Evolutionary conservation across 2,888 invertebrate species (phyloP), one percentile per base, ranked within the genome.

Genomic region (Polydrusus tereticollis): DNA sequence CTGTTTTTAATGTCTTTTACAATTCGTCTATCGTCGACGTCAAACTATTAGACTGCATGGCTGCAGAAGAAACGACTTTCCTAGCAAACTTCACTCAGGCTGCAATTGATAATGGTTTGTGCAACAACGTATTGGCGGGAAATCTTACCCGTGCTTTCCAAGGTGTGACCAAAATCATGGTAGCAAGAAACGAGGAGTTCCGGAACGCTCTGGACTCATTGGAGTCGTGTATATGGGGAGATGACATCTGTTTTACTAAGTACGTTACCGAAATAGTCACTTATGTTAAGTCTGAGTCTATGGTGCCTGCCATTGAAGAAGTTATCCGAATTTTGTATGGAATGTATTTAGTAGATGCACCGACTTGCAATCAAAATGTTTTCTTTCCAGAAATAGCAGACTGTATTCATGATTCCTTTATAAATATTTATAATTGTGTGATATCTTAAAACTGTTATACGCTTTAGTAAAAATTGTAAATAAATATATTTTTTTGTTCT

Each of bases 81-180:
- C 23, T 65, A 12, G 38, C 29, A 2, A 16, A 21, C 2, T 1
- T 65, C 10, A 10, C 16, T 4, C 14, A 38, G 14, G 65, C 65
- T 6, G 26, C 47, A 6, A 36, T 21, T 23, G 38, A 52, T 18
- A 65, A 65, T 55, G 65, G 65, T 12, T 65, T 52, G 65, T 65
- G 65, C 26, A 65, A 65, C 16, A 65, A 65, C 65, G 36, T 41
- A 55, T 41, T 65, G 0, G 65, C 65, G 23, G 52, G 41, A 16
- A 65, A 65, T 41, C 38, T 65, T 1, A 65, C 65, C 12, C 8
- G 20, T 10, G 65, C 52, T 16, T 55, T 55, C 26, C 52, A 65
- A 41, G 21, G 16, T 18, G 52, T 41, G 5, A 65, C 52, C 12
- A 16, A 16, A 16, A 20, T 26, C 8, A 23, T 55, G 36, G 23